These are phyloP conservation scores for Magallana gigas DNA, from an alignment of 1,140 invertebrate species.

Conservation along the genomic window DNA sequence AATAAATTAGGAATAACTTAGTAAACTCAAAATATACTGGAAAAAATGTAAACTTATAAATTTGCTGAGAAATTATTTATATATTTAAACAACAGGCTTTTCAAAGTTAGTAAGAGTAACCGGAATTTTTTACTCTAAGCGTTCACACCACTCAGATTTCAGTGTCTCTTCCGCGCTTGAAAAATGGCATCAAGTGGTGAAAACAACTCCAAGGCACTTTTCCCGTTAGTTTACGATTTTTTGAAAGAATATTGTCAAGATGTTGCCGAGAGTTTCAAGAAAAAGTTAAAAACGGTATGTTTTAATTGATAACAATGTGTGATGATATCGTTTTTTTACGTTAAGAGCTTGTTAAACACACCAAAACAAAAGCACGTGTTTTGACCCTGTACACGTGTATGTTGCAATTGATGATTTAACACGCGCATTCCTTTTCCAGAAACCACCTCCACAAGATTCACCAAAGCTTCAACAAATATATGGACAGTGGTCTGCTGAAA, in stretches of 20 bases:
- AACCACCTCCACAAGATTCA: conserved; percentile 44
- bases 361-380: conserved; percentile 34
- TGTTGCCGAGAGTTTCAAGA: conserved; percentile 54
- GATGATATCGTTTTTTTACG: not conserved
- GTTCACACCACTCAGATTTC: not conserved
- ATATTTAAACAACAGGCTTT: too few species aligned
- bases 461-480: conserved; percentile 55
- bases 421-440: conserved; percentile 44
- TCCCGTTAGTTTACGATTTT: conserved; percentile 58
- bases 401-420: not conserved
- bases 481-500: conserved; percentile 43
- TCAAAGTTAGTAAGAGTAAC: too few species aligned
- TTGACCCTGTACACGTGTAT: not conserved
- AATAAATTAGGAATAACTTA: too few species aligned
- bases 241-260: conserved; percentile 57
- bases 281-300: conserved; percentile 59
- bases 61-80: too few species aligned
- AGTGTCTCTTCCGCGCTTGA: not conserved
- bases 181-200: conserved; percentile 48
- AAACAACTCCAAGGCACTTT: conserved; percentile 39
- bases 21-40: too few species aligned
- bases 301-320: not conserved
- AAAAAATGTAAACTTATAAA: too few species aligned
- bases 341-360: not conserved
- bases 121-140: not conserved